These are phyloP conservation scores for Perccottus glenii DNA, from an alignment of 2,113 vertebrate genomes.

Conservation along the genomic window DNA sequence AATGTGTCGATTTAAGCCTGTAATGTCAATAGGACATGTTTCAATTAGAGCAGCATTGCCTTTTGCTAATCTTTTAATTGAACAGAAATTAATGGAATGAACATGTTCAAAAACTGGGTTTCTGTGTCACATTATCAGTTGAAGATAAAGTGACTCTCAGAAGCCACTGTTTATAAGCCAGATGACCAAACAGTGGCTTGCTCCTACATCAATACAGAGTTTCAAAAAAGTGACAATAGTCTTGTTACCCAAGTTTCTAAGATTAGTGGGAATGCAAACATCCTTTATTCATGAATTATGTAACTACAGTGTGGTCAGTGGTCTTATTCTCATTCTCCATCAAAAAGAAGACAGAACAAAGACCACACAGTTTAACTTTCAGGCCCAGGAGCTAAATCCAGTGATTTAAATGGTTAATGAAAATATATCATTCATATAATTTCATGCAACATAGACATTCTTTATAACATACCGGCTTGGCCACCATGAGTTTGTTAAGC, in stretches of 20 bases:
- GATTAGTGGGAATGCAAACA: constrained; percentile 26
- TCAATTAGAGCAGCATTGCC: constrained; percentile 65
- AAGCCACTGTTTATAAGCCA: constrained; percentile 23
- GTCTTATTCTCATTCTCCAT: constrained; percentile 17
- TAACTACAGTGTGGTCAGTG: constrained; percentile 14
- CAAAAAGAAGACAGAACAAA: too few relatives aligned
- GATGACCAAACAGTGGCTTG: constrained; percentile 29
- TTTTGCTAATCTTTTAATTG: constrained; percentile 75
- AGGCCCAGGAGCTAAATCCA: too few relatives aligned
- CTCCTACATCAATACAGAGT: constrained; percentile 5
- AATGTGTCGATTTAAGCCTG: constrained; percentile 62
- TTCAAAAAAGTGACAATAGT: not conserved
- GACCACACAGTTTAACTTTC: too few relatives aligned
- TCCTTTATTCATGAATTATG: constrained; percentile 36
- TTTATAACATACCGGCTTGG: too few relatives aligned
- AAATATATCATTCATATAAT: too few relatives aligned
- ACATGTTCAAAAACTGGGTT: constrained; percentile 50
- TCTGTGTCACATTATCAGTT: constrained; percentile 38
- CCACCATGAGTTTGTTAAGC: too few relatives aligned
- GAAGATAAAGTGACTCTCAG: constrained; percentile 24
- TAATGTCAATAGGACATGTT: constrained; percentile 72
- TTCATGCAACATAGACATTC: too few relatives aligned
- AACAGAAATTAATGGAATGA: constrained; percentile 53
- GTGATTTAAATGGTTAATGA: too few relatives aligned
- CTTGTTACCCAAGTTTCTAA: constrained; percentile 35